Percentiles rank a stretch among this genome's conserved stretches.
These are phyloP conservation scores for Ptychodera flava DNA, from an alignment of 35 echinoderm and acorn worm species.

Conservation along the genomic window DNA sequence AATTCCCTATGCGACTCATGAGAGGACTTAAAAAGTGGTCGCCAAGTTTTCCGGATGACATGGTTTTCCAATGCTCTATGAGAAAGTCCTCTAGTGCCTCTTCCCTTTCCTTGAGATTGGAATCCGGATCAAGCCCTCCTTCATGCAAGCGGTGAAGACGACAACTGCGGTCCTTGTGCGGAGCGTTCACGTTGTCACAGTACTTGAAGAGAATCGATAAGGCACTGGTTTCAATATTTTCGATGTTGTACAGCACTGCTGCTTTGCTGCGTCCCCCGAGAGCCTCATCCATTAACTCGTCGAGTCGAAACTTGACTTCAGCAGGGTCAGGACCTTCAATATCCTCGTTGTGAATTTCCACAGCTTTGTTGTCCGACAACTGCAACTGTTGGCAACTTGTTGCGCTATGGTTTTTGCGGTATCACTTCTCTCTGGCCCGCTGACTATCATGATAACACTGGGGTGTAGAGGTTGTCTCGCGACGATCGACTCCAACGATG, in stretches of 20 bases:
- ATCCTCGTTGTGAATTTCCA: neutral
- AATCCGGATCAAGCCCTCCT: neutral
- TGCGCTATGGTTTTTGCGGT: neutral
- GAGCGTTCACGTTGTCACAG: neutral
- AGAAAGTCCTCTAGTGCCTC: neutral
- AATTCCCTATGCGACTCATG: neutral
- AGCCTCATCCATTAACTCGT: neutral
- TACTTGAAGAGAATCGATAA: neutral
- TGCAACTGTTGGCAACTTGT: neutral
- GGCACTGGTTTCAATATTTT: neutral
- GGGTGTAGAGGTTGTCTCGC: neutral
- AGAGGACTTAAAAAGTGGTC: neutral
- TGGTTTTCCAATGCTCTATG: neutral
- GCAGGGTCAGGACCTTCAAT: neutral
- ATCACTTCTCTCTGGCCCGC: neutral
- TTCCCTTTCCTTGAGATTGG: neutral
- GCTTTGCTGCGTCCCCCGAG: neutral
- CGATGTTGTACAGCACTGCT: neutral
- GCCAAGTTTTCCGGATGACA: neutral
- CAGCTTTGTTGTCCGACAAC: neutral
- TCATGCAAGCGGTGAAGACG: neutral
- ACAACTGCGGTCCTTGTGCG: neutral
- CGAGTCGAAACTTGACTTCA: neutral
- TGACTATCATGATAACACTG: neutral
- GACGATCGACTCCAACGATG: neutral